These are phyloP conservation scores for Macroglossus sobrinus DNA, from an alignment of 2,113 vertebrate species.

Conservation along the genomic window DNA sequence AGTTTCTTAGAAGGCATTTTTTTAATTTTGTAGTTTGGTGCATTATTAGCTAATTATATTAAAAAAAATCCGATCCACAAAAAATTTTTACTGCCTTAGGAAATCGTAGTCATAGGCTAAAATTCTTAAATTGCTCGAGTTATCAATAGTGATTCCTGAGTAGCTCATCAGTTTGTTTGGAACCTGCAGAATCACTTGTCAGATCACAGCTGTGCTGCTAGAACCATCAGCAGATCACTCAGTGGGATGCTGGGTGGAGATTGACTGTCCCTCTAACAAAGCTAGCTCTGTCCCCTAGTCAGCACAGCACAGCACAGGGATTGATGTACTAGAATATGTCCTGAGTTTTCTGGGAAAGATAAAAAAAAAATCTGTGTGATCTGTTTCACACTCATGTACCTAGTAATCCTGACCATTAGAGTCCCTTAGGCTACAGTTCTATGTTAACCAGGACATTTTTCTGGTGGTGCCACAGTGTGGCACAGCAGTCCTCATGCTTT, in stretches of 20 bases:
- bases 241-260: not conserved
- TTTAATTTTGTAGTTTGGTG: not conserved
- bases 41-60: not conserved
- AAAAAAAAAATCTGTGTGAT: not conserved
- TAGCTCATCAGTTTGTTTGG: not conserved
- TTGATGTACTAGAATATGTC: fast-evolving
- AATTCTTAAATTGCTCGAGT: not conserved
- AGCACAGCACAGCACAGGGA: no score
- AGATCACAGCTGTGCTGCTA: fast-evolving
- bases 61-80: not conserved
- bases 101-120: not conserved
- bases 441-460: not conserved
- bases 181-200: not conserved
- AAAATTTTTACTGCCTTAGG: not conserved
- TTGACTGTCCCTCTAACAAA: not conserved
- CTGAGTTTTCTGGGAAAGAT: not conserved
- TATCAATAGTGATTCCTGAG: fast-evolving
- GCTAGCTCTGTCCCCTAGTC: no score
- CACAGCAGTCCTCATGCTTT: not conserved
- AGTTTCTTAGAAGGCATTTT: not conserved
- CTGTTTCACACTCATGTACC: not conserved
- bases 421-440: fast-evolving
- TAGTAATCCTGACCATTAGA: not conserved
- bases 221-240: fast-evolving
- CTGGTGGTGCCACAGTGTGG: not conserved